Percentiles rank a stretch among this genome's conserved stretches.
These are phyloP conservation scores for Auanema sp. DNA, from an alignment of 2,888 invertebrate species.

Conservation along the genomic window DNA sequence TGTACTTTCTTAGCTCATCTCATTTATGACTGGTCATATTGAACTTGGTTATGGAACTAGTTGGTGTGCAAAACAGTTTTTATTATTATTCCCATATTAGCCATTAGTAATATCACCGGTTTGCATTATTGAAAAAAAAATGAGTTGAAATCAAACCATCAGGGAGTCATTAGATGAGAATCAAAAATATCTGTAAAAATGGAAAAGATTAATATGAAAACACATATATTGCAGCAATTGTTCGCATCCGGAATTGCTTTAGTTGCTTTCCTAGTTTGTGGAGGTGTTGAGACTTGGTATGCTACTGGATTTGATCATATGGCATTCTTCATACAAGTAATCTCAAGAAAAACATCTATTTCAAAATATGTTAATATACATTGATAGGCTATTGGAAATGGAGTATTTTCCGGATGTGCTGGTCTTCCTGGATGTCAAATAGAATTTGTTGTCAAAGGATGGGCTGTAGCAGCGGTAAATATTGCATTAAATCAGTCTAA, in stretches of 20 bases:
- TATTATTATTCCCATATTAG: too few relatives aligned
- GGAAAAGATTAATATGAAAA: too few relatives aligned
- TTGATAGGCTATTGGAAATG: slow-evolving; percentile 43
- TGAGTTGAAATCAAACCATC: too few relatives aligned
- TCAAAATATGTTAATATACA: neutral
- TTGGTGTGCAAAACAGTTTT: too few relatives aligned
- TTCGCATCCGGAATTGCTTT: slow-evolving; percentile 48
- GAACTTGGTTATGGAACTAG: too few relatives aligned
- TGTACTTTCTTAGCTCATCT: too few relatives aligned
- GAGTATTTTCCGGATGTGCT: slow-evolving; percentile 55
- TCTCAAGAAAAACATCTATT: neutral
- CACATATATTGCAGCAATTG: slow-evolving; percentile 54
- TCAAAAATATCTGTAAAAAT: too few relatives aligned
- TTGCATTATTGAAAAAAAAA: too few relatives aligned
- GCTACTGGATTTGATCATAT: slow-evolving; percentile 62
- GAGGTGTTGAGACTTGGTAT: slow-evolving; percentile 62
- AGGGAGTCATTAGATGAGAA: too few relatives aligned
- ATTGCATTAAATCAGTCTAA: neutral
- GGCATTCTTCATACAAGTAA: slow-evolving; percentile 58
- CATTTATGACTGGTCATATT: too few relatives aligned
- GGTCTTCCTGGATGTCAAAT: slow-evolving; percentile 63
- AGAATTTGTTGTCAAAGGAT: slow-evolving; percentile 62
- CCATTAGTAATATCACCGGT: too few relatives aligned
- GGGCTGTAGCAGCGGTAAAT: slow-evolving; percentile 59
- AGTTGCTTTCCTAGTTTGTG: slow-evolving; percentile 59